phyloP scores from a whole-genome alignment of 2,888 invertebrate species.

The Ypsolopha sequella region DNA sequence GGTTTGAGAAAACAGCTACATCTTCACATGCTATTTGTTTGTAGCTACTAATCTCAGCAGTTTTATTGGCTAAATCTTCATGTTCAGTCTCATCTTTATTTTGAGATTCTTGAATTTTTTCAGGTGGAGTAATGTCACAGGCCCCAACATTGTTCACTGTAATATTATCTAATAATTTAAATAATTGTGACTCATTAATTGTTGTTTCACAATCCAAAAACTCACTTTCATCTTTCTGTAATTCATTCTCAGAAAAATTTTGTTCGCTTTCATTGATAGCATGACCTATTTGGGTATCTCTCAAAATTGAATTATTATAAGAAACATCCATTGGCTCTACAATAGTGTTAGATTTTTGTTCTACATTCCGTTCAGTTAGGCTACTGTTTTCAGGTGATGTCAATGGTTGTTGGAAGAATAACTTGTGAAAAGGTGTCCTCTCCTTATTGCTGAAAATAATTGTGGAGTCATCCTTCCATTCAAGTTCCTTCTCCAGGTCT shows the following conservation, averaged over 20 bases:
- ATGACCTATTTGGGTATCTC: conserved; percentile 20
- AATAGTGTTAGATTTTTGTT: conserved; percentile 13
- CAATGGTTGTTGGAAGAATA: conserved; percentile 24
- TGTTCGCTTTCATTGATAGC: conserved; percentile 10
- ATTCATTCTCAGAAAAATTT: conserved; percentile 16
- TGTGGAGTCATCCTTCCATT: conserved; percentile 57
- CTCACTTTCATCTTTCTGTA: conserved; percentile 30
- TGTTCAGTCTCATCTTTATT: no score
- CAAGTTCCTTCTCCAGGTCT: conserved; percentile 50
- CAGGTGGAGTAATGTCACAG: no score
- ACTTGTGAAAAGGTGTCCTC: conserved; percentile 49
- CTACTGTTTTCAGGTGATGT: neutral
- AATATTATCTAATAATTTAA: conserved; percentile 2
- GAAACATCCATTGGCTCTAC: conserved; percentile 55
- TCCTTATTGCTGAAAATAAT: conserved; percentile 48
- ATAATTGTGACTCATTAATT: conserved; percentile 25
- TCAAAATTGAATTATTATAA: conserved; percentile 30
- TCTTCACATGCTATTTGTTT: no score
- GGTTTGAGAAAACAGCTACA: no score
- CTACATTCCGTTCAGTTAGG: neutral
- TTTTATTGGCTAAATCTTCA: no score
- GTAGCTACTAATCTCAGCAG: no score
- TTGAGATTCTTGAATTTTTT: no score
- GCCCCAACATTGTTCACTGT: neutral
- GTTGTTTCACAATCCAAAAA: conserved; percentile 60